Percentiles rank a stretch among this genome's conserved stretches.
phyloP scores from a whole-genome alignment of 2,113 vertebrate species.

The Pardalotus punctatus region DNA sequence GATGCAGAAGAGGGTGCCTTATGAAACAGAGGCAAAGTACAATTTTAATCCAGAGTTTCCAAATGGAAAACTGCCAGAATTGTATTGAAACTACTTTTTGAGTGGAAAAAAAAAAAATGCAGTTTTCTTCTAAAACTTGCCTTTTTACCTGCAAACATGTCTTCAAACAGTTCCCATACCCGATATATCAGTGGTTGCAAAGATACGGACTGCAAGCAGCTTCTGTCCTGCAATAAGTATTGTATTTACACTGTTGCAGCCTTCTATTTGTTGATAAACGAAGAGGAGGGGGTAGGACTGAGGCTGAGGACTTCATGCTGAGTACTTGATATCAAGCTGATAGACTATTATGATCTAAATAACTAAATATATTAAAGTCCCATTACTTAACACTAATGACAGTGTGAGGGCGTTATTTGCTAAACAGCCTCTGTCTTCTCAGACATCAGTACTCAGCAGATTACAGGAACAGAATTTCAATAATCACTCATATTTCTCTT shows the following conservation, averaged over 20 bases:
- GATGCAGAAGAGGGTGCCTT: background rate
- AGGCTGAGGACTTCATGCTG: background rate
- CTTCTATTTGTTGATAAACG: background rate
- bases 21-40: background rate
- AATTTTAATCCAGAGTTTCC: background rate
- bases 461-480: conserved; percentile 57
- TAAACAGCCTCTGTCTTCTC: conserved; percentile 53
- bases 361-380: conserved; percentile 62
- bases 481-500: conserved; percentile 64
- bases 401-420: background rate
- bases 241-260: background rate
- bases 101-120: background rate
- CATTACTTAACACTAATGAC: conserved; percentile 58
- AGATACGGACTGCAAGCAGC: background rate
- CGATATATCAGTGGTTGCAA: background rate
- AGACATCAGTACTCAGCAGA: conserved; percentile 56
- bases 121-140: background rate
- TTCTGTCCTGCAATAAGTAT: background rate
- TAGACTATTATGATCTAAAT: conserved; percentile 49
- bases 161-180: background rate
- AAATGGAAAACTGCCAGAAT: background rate
- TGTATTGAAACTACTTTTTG: background rate
- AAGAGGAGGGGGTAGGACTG: background rate
- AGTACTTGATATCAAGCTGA: conserved; percentile 51
- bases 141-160: background rate